Percentiles rank a stretch among this genome's conserved stretches.
Conservation (phyloP, 1,140 invertebrate species). For the Bombus difficillimus region DNA sequence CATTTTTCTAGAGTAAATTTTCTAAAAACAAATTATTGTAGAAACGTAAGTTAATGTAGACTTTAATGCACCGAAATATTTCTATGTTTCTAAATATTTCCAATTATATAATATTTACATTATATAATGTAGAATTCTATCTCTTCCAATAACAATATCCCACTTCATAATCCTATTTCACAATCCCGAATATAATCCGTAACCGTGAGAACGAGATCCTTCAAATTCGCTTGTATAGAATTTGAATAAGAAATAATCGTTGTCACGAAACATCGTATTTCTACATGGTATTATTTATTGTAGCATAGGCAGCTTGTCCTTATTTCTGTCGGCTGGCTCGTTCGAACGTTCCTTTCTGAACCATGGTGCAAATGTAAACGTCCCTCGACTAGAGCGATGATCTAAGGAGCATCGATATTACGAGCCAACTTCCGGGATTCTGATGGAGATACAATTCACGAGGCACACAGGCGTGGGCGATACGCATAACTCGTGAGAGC, state of each 20-base stretch:
- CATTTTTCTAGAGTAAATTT: no score
- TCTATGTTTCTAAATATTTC: no score
- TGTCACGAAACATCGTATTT: background rate
- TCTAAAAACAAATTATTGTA: no score
- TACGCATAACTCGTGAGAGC: conserved; percentile 49
- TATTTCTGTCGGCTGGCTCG: background rate
- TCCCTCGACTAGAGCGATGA: conserved; percentile 29
- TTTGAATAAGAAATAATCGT: background rate
- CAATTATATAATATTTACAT: no score
- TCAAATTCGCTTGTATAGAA: background rate
- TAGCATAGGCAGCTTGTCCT: background rate
- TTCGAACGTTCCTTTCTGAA: background rate
- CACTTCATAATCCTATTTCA: no score
- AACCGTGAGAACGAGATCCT: background rate
- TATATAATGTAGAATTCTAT: no score
- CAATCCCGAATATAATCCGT: background rate
- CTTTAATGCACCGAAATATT: no score
- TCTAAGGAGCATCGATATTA: conserved; percentile 51
- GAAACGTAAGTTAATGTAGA: no score
- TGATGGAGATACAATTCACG: conserved; percentile 63
- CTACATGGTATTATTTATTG: conserved; percentile 5
- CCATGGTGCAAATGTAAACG: conserved; percentile 37
- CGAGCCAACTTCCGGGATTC: conserved; percentile 51
- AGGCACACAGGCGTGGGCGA: conserved; percentile 50
- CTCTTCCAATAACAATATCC: no score